Base-by-base conservation (phyloP, 2,797 vertebrate genomes). In the Nyctibius grandis region DNA sequence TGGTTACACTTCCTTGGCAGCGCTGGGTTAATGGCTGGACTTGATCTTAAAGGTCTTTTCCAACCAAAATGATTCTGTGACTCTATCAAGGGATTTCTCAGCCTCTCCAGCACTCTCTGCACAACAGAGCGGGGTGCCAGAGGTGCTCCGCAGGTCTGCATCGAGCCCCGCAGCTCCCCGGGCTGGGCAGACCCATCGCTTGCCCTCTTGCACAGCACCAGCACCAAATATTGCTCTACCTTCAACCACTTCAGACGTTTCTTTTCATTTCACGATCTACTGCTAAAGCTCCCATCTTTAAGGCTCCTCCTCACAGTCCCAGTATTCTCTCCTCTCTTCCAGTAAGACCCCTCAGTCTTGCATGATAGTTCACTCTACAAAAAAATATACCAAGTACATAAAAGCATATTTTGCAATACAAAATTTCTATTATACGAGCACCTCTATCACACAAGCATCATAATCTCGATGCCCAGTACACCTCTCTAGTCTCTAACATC, bases 391-490 rank as follows among this genome's bases (percentile, higher is more conserved):
- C 6, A 5, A 80, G 31, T 5, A 11, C 36, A 13, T 45, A 4
- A 3, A 29, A 50, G 45, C 6, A 0, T 5, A 16, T 57, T 77
- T 44, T 44, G 67, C 72, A 59, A 9, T 4, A 23, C 23, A 7
- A 3, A 5, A 2, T 4, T 1, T 1, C 3, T 33, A 9, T 42
- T 26, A 48, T 16, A 17, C 4, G 12, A 69, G 40, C 44, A 8
- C n/a, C 61, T 38, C 25, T 50, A 8, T 25, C 29, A 4, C 10
- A 3, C 73, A 61, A 54, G 42, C 38, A 12, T 0, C 5, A 7
- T 0, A 28, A 1, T 23, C n/a, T 21, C 3, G 50, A 42, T 54
- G 64, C 67, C 81, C 68, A 82, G 28, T 19, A 21, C 0, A 1
- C 48, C 40, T 8, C 68, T 14, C 36, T 14, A 9, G 6, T 53